These are phyloP conservation scores for Dendrolimus pini DNA, from an alignment of 2,888 invertebrate species.

Conservation along the genomic window DNA sequence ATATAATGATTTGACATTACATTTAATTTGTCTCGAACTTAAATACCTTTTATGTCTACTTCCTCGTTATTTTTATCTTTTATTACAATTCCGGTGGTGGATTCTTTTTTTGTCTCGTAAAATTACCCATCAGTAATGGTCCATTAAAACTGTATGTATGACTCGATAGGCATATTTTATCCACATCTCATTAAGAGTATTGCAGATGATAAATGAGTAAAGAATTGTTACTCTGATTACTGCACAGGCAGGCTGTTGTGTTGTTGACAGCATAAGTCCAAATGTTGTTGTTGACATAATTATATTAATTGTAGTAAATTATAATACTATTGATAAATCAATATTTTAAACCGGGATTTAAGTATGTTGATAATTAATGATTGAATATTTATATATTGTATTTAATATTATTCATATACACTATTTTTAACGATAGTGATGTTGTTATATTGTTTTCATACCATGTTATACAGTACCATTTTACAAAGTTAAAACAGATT, in stretches of 20 bases:
- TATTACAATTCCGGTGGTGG: too few species aligned
- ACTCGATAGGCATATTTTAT: too few species aligned
- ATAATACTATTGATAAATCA: constrained; percentile 55
- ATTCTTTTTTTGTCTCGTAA: too few species aligned
- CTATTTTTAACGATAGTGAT: constrained; percentile 55
- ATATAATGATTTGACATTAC: too few species aligned
- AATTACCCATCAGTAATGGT: too few species aligned
- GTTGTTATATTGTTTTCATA: constrained; percentile 67
- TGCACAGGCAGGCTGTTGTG: constrained; percentile 26
- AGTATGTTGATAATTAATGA: constrained; percentile 55
- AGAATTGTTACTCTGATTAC: constrained; percentile 3
- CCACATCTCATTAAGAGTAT: too few species aligned
- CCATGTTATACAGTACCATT: constrained; percentile 43
- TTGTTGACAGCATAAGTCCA: constrained; percentile 41
- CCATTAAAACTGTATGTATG: too few species aligned
- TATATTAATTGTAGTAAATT: constrained; percentile 61
- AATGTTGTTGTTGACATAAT: constrained; percentile 61
- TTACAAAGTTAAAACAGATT: constrained; percentile 41
- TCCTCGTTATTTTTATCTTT: too few species aligned
- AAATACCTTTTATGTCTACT: too few species aligned
- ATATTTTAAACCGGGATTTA: constrained; percentile 60
- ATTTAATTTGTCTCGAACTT: too few species aligned
- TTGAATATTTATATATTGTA: constrained; percentile 48
- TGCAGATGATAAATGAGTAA: too few species aligned
- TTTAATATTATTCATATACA: constrained; percentile 68